Conservation (phyloP, 2,797 vertebrate species). For the Neoniphon sammara region DNA sequence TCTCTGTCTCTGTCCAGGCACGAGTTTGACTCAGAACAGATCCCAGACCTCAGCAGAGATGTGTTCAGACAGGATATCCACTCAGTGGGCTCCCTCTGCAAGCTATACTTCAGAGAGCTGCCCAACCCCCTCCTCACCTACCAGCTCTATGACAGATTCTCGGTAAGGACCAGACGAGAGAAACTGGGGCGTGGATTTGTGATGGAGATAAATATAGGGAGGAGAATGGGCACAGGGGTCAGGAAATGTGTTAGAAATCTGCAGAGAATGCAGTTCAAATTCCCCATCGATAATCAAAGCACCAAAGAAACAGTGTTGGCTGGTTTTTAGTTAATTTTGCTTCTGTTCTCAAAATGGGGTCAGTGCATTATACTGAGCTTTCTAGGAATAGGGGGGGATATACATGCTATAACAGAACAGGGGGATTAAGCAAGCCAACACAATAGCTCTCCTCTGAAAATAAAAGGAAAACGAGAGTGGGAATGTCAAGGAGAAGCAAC, state of each 20-base stretch:
- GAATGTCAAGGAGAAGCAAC: constrained; percentile 22
- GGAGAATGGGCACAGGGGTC: constrained; percentile 3
- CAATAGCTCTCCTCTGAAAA: constrained; percentile 45
- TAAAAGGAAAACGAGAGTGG: constrained; percentile 30
- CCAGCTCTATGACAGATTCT: constrained; percentile 97
- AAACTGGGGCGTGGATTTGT: constrained; percentile 9
- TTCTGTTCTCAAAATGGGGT: constrained; percentile 50
- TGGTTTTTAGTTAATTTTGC: constrained; percentile 24
- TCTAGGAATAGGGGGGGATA: constrained; percentile 55
- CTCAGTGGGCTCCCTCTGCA: constrained; percentile 97
- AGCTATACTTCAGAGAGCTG: constrained; percentile 97
- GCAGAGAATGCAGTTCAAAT: constrained; percentile 8
- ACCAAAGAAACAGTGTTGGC: constrained; percentile 20
- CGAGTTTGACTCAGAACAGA: constrained; percentile 97
- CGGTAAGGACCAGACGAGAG: constrained; percentile 83
- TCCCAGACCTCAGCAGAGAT: constrained; percentile 96
- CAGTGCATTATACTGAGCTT: constrained; percentile 50
- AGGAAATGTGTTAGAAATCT: constrained; percentile 5
- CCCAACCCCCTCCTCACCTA: constrained; percentile 98
- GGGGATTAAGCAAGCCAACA: constrained; percentile 60
- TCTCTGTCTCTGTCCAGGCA: constrained; percentile 81
- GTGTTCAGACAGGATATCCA: constrained; percentile 97
- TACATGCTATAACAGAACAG: constrained; percentile 43
- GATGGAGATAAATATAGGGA: constrained; percentile 8
- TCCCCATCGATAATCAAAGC: constrained; percentile 30